A percentile compares a stretch with the other conserved stretches of the same genome.
Evolutionary conservation across 2,888 invertebrate genomes (phyloP).

Genomic region (Apotomis turbidana): DNA sequence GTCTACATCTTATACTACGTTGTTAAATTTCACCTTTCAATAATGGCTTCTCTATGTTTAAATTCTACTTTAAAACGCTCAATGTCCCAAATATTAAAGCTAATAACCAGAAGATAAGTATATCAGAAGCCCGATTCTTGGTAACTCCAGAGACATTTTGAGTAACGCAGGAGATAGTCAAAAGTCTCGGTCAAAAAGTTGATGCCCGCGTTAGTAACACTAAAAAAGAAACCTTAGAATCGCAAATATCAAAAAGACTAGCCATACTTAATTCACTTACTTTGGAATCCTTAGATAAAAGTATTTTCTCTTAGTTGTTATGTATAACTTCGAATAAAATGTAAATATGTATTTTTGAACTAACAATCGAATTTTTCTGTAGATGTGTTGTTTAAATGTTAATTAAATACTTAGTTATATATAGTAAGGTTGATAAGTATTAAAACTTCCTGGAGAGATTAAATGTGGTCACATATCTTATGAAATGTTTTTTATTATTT

Average conservation of each 20-base stretch:
- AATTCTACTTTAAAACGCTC: too few species aligned
- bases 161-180: too few species aligned
- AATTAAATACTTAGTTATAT: slow-evolving; percentile 17
- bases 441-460: slow-evolving; percentile 21
- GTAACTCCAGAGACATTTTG: too few species aligned
- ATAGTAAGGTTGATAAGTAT: slow-evolving; percentile 17
- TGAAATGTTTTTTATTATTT: neutral
- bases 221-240: too few species aligned
- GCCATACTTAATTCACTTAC: neutral
- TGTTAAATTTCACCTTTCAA: too few species aligned
- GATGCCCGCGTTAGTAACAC: too few species aligned
- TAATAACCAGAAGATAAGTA: too few species aligned
- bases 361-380: slow-evolving; percentile 22
- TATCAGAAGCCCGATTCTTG: too few species aligned
- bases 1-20: too few species aligned
- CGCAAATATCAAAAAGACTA: neutral
- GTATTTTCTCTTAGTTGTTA: neutral
- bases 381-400: slow-evolving; percentile 32
- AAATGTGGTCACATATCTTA: slow-evolving; percentile 39
- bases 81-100: too few species aligned
- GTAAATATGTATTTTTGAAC: slow-evolving; percentile 26
- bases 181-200: too few species aligned
- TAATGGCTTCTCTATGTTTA: too few species aligned
- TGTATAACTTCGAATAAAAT: neutral
- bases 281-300: neutral